Percentiles rank a stretch among this genome's conserved stretches.
Conservation (phyloP, 2,888 invertebrate genomes). For the Strigamia maritima region DNA sequence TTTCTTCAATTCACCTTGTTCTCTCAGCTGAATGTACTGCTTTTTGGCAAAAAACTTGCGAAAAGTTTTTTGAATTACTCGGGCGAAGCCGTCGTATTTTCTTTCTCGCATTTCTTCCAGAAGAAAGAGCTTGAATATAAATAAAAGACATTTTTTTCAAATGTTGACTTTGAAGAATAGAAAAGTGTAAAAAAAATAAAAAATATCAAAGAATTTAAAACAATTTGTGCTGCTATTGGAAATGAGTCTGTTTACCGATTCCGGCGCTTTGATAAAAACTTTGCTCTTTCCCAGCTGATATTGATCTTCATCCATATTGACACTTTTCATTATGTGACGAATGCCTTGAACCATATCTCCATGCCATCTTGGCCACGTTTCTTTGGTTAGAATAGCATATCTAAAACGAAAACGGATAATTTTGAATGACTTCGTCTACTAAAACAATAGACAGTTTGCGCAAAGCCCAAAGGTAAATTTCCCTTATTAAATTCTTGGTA, state of each 20-base stretch:
- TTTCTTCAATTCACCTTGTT: slow-evolving; percentile 53
- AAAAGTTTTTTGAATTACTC: slow-evolving; percentile 66
- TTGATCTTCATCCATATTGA: slow-evolving; percentile 61
- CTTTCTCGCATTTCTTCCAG: slow-evolving; percentile 65
- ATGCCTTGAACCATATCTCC: slow-evolving; percentile 60
- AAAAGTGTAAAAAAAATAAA: neutral
- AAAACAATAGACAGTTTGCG: too few species aligned
- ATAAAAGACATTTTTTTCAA: neutral
- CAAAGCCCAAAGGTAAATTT: too few species aligned
- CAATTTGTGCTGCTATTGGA: neutral
- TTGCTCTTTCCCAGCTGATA: slow-evolving; percentile 65
- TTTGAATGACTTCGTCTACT: too few species aligned
- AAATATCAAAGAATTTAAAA: neutral
- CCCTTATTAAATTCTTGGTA: too few species aligned
- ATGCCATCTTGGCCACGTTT: slow-evolving; percentile 63
- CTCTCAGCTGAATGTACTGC: slow-evolving; percentile 59
- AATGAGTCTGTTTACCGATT: slow-evolving; percentile 55
- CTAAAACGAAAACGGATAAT: slow-evolving; percentile 48
- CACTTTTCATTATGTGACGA: slow-evolving; percentile 59
- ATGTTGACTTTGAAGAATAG: neutral
- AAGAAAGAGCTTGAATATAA: slow-evolving; percentile 60
- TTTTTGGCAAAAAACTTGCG: slow-evolving; percentile 62
- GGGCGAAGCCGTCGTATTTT: slow-evolving; percentile 64
- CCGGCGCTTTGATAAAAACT: slow-evolving; percentile 66
- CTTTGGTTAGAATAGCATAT: slow-evolving; percentile 63